phyloP scores from a whole-genome alignment of 2,797 vertebrate genomes.

The Cygnus olor region DNA sequence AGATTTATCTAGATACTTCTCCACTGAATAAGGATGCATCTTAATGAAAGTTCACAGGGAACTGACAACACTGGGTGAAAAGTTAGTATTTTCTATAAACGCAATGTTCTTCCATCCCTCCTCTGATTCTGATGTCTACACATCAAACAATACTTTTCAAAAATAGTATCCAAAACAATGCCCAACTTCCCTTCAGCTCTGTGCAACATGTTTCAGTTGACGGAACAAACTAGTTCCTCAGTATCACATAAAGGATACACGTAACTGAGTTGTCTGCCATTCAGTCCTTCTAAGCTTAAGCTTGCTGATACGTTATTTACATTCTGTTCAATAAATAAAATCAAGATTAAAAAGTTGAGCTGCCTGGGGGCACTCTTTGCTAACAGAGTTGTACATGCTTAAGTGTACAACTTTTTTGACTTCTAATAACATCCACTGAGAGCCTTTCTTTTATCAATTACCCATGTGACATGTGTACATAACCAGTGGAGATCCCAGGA shows the following conservation, averaged over 20 bases:
- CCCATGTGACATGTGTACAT: fast-evolving
- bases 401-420: background rate
- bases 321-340: conserved; percentile 46
- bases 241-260: background rate
- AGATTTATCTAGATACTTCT: conserved; percentile 54
- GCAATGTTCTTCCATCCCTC: background rate
- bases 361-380: conserved; percentile 21
- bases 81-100: background rate
- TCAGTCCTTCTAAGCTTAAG: conserved; percentile 5
- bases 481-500: background rate
- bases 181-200: background rate
- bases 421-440: background rate
- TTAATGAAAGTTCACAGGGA: conserved; percentile 28
- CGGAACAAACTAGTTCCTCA: background rate
- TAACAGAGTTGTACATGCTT: conserved; percentile 21
- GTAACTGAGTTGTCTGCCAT: background rate
- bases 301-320: background rate
- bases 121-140: background rate
- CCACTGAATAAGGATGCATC: conserved; percentile 32
- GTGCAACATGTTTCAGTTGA: background rate
- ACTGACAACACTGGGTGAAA: background rate
- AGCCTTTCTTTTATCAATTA: background rate
- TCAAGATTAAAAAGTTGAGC: conserved; percentile 23
- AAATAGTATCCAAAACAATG: background rate
- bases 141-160: background rate